A percentile compares a stretch with the other conserved stretches of the same genome.
Conservation (phyloP, 2,888 invertebrate species). For the Dolichopus griseipennis region DNA sequence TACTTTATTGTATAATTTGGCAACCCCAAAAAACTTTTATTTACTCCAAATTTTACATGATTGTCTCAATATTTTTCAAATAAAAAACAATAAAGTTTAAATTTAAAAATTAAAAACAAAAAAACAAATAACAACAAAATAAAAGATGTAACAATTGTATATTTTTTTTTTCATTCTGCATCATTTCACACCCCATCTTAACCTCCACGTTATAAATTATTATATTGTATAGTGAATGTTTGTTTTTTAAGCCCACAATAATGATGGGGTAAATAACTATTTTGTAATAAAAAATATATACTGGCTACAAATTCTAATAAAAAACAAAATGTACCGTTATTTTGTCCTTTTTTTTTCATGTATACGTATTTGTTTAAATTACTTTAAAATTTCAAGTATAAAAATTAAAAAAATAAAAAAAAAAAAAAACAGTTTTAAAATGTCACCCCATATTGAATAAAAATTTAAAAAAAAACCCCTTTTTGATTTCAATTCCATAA, state of each 20-base stretch:
- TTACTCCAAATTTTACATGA: no score
- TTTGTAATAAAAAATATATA: background rate
- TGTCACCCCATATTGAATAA: background rate
- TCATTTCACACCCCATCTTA: background rate
- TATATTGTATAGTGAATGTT: background rate
- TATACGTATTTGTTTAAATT: no score
- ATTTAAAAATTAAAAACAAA: background rate
- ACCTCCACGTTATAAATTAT: background rate
- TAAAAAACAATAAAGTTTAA: background rate
- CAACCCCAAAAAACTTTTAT: no score
- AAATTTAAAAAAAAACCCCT: background rate
- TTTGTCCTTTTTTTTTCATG: no score
- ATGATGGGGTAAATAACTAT: background rate
- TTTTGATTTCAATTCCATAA: background rate
- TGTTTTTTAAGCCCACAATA: constrained; percentile 6
- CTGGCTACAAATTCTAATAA: background rate
- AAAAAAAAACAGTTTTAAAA: background rate
- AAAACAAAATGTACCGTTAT: no score
- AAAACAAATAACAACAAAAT: background rate
- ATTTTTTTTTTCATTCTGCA: background rate
- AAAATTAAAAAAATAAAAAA: background rate
- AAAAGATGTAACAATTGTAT: no score
- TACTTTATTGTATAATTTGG: no score
- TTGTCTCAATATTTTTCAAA: no score
- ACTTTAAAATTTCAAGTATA: background rate